Evolutionary conservation across 37 sponge, comb jelly and placozoan genomes (phyloP).

Genomic region (Geodia barretti): DNA sequence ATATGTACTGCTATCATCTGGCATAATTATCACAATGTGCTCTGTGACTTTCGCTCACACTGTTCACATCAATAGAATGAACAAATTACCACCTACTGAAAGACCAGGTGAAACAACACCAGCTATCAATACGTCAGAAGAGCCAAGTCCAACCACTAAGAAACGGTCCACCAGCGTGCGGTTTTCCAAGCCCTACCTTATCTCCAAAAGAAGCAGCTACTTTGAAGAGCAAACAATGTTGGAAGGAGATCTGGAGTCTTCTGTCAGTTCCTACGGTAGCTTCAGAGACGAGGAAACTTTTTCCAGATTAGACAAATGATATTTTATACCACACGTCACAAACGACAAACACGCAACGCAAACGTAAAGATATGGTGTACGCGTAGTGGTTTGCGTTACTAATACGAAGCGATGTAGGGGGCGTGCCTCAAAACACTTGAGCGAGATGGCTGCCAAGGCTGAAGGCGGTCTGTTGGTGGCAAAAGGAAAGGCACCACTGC

Average conservation of each 20-base stretch:
- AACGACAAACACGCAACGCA: no score
- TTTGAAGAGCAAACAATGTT: slow-evolving; percentile 17
- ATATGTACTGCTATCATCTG: background rate
- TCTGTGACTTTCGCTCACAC: background rate
- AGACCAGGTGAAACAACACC: no score
- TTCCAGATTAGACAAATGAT: background rate
- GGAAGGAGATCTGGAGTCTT: slow-evolving; percentile 6
- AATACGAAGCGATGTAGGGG: no score
- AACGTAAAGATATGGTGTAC: no score
- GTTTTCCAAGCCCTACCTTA: background rate
- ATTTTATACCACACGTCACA: no score
- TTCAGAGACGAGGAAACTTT: slow-evolving; percentile 27
- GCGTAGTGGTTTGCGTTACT: no score
- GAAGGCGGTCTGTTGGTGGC: slow-evolving; percentile 25
- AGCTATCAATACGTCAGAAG: slow-evolving; percentile 9
- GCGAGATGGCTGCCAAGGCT: no score
- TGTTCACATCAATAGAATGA: slow-evolving; percentile 7
- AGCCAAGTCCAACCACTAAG: background rate
- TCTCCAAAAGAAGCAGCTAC: background rate
- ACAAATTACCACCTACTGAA: background rate
- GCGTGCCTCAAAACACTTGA: no score
- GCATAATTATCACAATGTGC: no score
- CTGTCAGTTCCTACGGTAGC: slow-evolving; percentile 35
- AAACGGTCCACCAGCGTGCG: background rate
- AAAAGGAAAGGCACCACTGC: slow-evolving; percentile 25